Evolutionary conservation across 2,888 invertebrate genomes (phyloP), one percentile per base, ranked within the genome.

Genomic region (Drosophila neotestacea): DNA sequence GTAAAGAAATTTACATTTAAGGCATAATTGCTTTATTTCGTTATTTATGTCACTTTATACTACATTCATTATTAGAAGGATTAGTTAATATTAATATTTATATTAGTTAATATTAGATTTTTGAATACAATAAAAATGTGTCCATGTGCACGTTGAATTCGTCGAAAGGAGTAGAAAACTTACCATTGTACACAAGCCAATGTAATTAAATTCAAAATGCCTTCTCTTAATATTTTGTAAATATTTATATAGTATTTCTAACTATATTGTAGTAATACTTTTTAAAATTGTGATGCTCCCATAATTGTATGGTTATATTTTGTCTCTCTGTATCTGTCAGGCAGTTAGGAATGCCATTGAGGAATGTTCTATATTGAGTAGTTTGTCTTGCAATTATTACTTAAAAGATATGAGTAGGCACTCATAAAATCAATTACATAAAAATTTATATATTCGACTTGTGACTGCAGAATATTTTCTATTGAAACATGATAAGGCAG

Each of bases 201-300:
- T 39, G 11, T 22, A 34, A 11, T 6, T 50, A 22, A 34, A 11
- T 22, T 16, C 16, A 34, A 11, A 34, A 16, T 1, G 9, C 16
- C 22, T 36, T 36, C 7, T 3, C 10, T 34, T 32, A n/a, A 11
- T 51, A n/a, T n/a, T 11, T 16, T 68, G 22, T 22, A 22, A 22
- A n/a, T 51, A 39, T 36, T 13, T 13, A 30, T 30, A 5, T 32
- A 16, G 38, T 44, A 68, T 41, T 59, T 34, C 22, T 63, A 56
- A 30, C 46, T 68, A 74, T 22, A 42, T 48, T 64, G 28, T 76
- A 76, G 48, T 76, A 70, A 76, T 65, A 74, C 76, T 70, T 62
- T 54, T 38, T n/a, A 4, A 7, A 38, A 51, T 51, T 51, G 27
- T 27, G 32, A 48, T 36, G 48, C 22, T 59, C 22, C 36, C 5